These are phyloP conservation scores for Pyrgilauda ruficollis DNA, from an alignment of 2,113 vertebrate species.

Conservation along the genomic window DNA sequence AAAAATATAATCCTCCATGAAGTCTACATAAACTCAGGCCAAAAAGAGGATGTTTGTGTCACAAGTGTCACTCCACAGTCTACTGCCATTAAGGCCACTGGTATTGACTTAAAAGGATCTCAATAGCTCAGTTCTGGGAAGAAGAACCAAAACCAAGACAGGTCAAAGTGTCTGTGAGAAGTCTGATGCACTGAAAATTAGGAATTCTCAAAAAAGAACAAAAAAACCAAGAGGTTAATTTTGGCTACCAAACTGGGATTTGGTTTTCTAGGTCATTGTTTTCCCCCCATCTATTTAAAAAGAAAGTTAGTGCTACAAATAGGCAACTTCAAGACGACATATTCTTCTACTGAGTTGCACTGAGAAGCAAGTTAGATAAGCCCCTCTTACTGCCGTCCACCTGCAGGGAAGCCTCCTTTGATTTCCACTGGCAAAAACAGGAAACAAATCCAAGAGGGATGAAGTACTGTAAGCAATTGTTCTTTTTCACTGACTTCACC, in stretches of 20 bases:
- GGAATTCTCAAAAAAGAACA: slow-evolving; percentile 78
- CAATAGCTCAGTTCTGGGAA: slow-evolving; percentile 72
- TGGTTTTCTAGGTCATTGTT: slow-evolving; percentile 84
- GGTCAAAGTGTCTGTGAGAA: slow-evolving; percentile 73
- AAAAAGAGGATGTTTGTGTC: slow-evolving; percentile 68
- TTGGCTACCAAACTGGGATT: slow-evolving; percentile 84
- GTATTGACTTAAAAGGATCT: slow-evolving; percentile 76
- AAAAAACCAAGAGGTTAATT: slow-evolving; percentile 78
- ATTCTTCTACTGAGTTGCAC: slow-evolving; percentile 73
- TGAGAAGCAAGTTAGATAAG: slow-evolving; percentile 76
- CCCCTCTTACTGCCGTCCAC: slow-evolving; percentile 71
- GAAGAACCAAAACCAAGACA: slow-evolving; percentile 69
- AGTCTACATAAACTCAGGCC: slow-evolving; percentile 77
- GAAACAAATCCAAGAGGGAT: slow-evolving; percentile 64
- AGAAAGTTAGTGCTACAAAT: slow-evolving; percentile 83
- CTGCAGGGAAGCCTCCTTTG: slow-evolving; percentile 63
- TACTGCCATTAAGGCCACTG: slow-evolving; percentile 81
- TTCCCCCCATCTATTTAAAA: slow-evolving; percentile 75
- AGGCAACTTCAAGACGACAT: slow-evolving; percentile 73
- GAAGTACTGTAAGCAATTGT: slow-evolving; percentile 59
- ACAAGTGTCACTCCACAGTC: slow-evolving; percentile 76
- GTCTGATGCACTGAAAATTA: slow-evolving; percentile 66
- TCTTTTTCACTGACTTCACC: slow-evolving; percentile 67
- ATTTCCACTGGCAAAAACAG: slow-evolving; percentile 68
- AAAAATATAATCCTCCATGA: slow-evolving; percentile 72